phyloP scores from a whole-genome alignment of 2,113 vertebrate genomes.

The Macroglossus sobrinus region DNA sequence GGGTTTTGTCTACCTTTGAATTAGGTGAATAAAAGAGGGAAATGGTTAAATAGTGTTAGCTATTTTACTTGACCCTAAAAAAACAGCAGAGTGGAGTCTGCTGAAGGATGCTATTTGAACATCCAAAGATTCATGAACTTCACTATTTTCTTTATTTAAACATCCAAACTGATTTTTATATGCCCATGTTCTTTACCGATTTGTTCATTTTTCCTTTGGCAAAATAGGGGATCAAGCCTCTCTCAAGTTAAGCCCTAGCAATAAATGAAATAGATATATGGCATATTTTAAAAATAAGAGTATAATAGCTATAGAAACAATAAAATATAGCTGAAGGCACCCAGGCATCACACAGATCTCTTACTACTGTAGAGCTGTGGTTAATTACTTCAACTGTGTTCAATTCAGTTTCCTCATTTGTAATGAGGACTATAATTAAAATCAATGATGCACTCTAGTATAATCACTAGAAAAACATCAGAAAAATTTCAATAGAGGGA shows the following conservation, averaged over 20 bases:
- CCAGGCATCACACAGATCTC: background rate
- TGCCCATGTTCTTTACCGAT: background rate
- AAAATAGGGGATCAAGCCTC: background rate
- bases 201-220: background rate
- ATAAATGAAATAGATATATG: constrained; percentile 7
- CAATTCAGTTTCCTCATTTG: background rate
- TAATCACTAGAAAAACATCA: constrained; percentile 18
- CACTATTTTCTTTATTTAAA: constrained; percentile 10
- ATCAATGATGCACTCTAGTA: background rate
- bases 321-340: background rate
- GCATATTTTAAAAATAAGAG: background rate
- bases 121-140: background rate
- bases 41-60: background rate
- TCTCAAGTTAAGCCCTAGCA: constrained; percentile 3
- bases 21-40: background rate
- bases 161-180: background rate
- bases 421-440: constrained; percentile 23
- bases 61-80: background rate
- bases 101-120: background rate
- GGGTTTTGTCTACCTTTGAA: background rate
- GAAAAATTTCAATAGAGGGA: background rate
- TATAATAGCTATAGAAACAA: background rate
- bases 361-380: background rate
- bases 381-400: background rate
- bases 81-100: background rate